These are phyloP conservation scores for Ammodytes dubius DNA, from an alignment of 2,113 vertebrate species.

Conservation along the genomic window DNA sequence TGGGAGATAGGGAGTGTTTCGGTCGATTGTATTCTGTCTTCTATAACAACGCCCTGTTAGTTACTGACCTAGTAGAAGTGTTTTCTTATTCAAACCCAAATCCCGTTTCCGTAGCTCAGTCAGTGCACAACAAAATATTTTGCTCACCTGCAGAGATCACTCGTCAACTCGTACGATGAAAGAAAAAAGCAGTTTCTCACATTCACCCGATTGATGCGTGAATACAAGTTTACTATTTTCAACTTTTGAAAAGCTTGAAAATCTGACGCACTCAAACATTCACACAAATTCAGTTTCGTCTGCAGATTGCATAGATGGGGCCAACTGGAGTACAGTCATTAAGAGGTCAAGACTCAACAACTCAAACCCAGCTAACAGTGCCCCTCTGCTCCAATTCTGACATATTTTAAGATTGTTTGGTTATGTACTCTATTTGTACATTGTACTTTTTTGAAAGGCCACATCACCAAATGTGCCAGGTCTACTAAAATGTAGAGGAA, in stretches of 20 bases:
- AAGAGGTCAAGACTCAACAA: slow-evolving; percentile 5
- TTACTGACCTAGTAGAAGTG: slow-evolving; percentile 15
- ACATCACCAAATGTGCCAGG: not conserved
- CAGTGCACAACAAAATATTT: too few species aligned
- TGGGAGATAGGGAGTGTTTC: slow-evolving; percentile 1
- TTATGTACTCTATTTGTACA: not conserved
- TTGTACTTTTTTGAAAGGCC: not conserved
- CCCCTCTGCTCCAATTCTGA: not conserved
- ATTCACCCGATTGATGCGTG: too few species aligned
- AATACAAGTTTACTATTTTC: too few species aligned
- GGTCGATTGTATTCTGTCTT: slow-evolving; percentile 7
- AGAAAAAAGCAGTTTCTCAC: too few species aligned
- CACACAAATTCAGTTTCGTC: too few species aligned
- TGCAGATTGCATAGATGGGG: too few species aligned
- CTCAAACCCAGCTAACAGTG: not conserved
- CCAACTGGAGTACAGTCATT: not conserved
- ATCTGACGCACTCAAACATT: too few species aligned
- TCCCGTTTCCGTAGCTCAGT: too few species aligned
- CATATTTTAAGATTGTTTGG: not conserved
- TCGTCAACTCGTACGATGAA: too few species aligned
- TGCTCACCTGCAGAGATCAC: too few species aligned
- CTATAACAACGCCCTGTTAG: slow-evolving; percentile 14
- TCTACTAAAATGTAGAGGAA: slow-evolving; percentile 27
- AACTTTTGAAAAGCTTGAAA: too few species aligned
- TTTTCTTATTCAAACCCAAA: not conserved